Evolutionary conservation across 1,140 invertebrate species (phyloP), one percentile per base, ranked within the genome.

Genomic region (Sycophaga agraensis): DNA sequence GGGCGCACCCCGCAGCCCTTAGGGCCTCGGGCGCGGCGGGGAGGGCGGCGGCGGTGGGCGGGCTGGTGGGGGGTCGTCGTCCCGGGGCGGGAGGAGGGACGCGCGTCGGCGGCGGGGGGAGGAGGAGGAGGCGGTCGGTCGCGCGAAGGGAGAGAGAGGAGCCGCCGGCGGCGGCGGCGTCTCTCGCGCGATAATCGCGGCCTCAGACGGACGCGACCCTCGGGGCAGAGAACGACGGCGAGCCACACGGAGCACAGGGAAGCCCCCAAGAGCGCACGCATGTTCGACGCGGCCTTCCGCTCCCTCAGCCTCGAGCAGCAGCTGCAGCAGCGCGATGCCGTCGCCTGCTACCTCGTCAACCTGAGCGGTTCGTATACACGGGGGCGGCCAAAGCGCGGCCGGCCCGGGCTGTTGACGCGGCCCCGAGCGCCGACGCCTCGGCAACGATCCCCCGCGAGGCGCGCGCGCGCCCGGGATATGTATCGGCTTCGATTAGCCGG

Each of bases 331-430:
- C 68, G 67, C 60, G 58, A 71, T 72, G 65, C 65, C 64, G 70
- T 70, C 64, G 72, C 69, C 66, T 73, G 63, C 57, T 73, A 74
- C 65, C 73, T 74, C 59, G 67, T 73, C 62, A 73, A 71, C 67
- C 51, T 74, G 43, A 73, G 69, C 48, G 69, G 65, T 74, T 68
- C 21, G 69, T 73, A 50, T 53, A 17, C 21, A 16, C n/a, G n/a
- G n/a, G n/a, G n/a, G n/a, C n/a, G n/a, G n/a, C n/a, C n/a, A n/a
- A n/a, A n/a, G n/a, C n/a, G n/a, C n/a, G n/a, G n/a, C n/a, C n/a
- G n/a, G n/a, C n/a, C n/a, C n/a, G n/a, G n/a, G n/a, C n/a, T n/a
- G n/a, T n/a, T n/a, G n/a, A n/a, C n/a, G n/a, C n/a, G n/a, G n/a
- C n/a, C n/a, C n/a, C n/a, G n/a, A n/a, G n/a, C n/a, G n/a, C n/a